phyloP scores from a whole-genome alignment of 2,888 invertebrate species.

The Pollenia amentaria region DNA sequence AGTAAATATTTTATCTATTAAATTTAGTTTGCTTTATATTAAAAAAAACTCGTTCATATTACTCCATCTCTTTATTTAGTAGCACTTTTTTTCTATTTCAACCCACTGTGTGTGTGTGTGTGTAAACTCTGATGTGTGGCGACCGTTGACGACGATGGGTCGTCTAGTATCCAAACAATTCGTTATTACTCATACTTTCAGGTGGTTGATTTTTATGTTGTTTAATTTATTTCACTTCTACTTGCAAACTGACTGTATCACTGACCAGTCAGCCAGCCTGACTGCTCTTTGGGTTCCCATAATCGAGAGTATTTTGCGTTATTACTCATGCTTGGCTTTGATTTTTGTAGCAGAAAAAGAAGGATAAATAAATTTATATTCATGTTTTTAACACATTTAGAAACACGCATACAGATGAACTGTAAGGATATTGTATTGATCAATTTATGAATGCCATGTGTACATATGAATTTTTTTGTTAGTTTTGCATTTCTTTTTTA shows the following conservation, averaged over 20 bases:
- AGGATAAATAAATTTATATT: slow-evolving; percentile 36
- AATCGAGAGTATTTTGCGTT: slow-evolving; percentile 8
- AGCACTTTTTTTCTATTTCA: neutral
- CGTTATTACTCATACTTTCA: slow-evolving; percentile 60
- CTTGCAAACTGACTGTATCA: neutral
- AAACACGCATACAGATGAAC: neutral
- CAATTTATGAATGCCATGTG: slow-evolving; percentile 26
- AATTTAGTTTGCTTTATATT: no score
- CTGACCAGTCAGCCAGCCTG: neutral
- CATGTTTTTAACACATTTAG: slow-evolving; percentile 15
- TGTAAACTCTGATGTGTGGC: neutral
- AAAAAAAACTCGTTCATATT: no score
- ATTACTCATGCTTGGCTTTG: slow-evolving; percentile 59
- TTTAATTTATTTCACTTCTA: slow-evolving; percentile 62
- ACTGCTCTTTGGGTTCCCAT: neutral
- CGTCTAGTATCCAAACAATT: slow-evolving; percentile 16
- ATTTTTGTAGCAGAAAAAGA: slow-evolving; percentile 35
- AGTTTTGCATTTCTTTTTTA: slow-evolving; percentile 13
- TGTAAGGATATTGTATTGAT: slow-evolving; percentile 38
- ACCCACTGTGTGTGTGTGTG: slow-evolving; percentile 3
- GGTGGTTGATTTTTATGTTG: slow-evolving; percentile 57
- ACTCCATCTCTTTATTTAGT: neutral
- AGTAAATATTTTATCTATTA: no score
- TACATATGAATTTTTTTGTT: neutral
- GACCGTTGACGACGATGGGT: neutral